Evolutionary conservation across 2,888 invertebrate genomes (phyloP), one percentile per base, ranked within the genome.

Genomic region (Tryphoninae sp.): DNA sequence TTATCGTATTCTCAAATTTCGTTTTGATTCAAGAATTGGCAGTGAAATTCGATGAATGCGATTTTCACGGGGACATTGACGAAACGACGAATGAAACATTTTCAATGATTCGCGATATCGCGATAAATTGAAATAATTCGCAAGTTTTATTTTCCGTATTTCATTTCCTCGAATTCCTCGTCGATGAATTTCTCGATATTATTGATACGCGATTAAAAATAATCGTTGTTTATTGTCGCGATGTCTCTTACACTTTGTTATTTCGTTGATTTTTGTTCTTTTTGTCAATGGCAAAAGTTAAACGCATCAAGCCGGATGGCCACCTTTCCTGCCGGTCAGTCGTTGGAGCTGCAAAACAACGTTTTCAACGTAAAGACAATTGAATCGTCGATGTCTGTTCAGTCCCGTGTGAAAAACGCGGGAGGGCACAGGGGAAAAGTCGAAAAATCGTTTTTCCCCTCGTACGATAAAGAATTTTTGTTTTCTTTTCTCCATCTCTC

Each of bases 321-420:
- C 88, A 80, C 89, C 89, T 85, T 90, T 92, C 88, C 90, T 92
- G 84, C 87, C 86, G 84, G 90, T 91, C 84, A 92, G 89, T 80
- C 88, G 90, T 86, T 92, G 92, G 86, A 93, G 90, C 92, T 93
- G 91, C 45, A 92, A 92, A 89, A 90, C 77, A 89, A 90, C 67
- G 82, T 42, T 71, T 79, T 53, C 78, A 67, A 9, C 62, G 68
- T 73, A 61, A 69, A 65, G 49, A 75, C 16, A 79, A 73, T 53
- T 75, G 67, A 69, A 51, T 79, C 53, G 55, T 49, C 58, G 69
- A 19, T 2, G 40, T 11, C n/a, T 55, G 26, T 26, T 55, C 16
- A 1, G 6, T 55, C 55, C 19, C 51, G 72, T 26, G 33, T 19
- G 16, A 49, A 51, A 45, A 33, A 45, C 45, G 26, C 22, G 64